Evolutionary conservation across 2,113 vertebrate genomes (phyloP).

Genomic region (Campylorhamphus procurvoides): DNA sequence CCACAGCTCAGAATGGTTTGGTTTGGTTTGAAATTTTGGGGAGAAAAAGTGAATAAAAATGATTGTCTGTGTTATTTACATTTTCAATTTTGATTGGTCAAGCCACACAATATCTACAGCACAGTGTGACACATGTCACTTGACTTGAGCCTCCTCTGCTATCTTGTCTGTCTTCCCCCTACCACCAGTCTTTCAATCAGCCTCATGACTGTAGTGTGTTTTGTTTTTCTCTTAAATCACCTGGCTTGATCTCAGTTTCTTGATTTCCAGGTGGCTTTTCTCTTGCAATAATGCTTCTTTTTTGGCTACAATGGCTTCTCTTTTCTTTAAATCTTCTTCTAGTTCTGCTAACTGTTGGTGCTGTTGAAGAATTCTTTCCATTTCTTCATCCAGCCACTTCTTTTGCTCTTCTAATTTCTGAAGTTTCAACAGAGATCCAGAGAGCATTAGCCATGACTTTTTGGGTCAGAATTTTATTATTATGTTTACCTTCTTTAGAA

Average conservation of each 20-base stretch:
- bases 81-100: neutral
- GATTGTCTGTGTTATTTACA: neutral
- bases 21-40: neutral
- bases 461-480: neutral
- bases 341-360: constrained; percentile 81
- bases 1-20: neutral
- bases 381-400: constrained; percentile 88
- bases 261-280: constrained; percentile 84
- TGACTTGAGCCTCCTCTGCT: neutral
- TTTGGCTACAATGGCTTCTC: constrained; percentile 82
- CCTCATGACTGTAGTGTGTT: neutral
- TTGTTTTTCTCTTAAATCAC: constrained; percentile 59
- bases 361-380: constrained; percentile 84
- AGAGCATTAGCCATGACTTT: neutral
- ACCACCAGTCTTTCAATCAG: neutral
- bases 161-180: neutral
- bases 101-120: neutral
- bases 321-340: constrained; percentile 85
- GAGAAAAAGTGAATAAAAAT: neutral
- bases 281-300: constrained; percentile 83
- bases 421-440: constrained; percentile 17
- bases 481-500: neutral
- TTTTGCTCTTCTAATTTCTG: constrained; percentile 74
- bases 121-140: neutral
- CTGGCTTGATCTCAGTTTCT: constrained; percentile 87